These are phyloP conservation scores for Amyelois transitella DNA, from an alignment of 1,140 invertebrate genomes.

Conservation along the genomic window DNA sequence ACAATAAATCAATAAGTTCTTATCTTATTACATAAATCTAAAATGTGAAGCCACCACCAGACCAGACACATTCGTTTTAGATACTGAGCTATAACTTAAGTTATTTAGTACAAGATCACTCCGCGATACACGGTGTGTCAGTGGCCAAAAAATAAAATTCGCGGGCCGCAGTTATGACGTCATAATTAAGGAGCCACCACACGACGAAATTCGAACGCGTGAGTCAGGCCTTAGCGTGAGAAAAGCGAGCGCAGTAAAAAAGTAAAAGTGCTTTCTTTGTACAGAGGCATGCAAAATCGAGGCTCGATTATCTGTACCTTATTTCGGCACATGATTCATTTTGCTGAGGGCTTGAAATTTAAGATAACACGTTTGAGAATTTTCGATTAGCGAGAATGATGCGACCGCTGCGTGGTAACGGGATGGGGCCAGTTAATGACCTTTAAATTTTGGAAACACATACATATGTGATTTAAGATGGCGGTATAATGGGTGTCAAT, in stretches of 20 bases:
- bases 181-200: conserved; percentile 53
- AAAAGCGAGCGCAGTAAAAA: conserved; percentile 51
- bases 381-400: conserved; percentile 60
- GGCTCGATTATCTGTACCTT: conserved; percentile 51
- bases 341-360: conserved; percentile 52
- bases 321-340: conserved; percentile 57
- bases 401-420: conserved; percentile 41
- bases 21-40: not conserved
- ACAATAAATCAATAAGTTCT: not conserved
- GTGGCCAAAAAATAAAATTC: conserved; percentile 39
- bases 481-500: not conserved
- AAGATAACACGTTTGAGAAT: conserved; percentile 52
- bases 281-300: conserved; percentile 52
- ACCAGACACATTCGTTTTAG: conserved; percentile 1
- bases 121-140: conserved; percentile 37
- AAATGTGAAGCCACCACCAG: not conserved
- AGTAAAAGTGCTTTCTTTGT: conserved; percentile 67
- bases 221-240: conserved; percentile 49
- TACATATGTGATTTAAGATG: conserved; percentile 10
- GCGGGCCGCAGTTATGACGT: conserved; percentile 42
- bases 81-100: conserved; percentile 15
- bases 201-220: conserved; percentile 35
- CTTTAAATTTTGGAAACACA: conserved; percentile 16
- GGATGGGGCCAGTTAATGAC: conserved; percentile 25
- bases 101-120: conserved; percentile 38